Base-by-base conservation (phyloP, 1,140 invertebrate genomes). In the Diabrotica undecimpunctata region DNA sequence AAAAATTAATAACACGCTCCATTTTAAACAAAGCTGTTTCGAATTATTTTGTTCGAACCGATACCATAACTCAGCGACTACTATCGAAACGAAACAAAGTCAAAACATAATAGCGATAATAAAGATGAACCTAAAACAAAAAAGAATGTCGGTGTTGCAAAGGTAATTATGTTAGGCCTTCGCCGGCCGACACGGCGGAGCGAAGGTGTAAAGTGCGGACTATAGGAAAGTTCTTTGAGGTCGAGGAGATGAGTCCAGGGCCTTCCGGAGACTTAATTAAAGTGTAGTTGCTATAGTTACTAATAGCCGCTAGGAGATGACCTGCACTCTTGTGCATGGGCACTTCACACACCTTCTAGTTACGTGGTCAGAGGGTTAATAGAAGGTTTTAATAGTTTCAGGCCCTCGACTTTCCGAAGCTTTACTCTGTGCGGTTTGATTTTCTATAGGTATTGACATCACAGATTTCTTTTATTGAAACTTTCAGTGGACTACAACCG, bases 251-350 rank as follows among this genome's bases (percentile, higher is more conserved):
- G 56, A 52, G 62, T 14, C 62, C 59, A 65, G 41, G 61, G 41
- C 56, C 62, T 58, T 53, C 54, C 64, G 61, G 65, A 65, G 66
- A 71, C 73, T 74, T 73, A 74, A 74, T 74, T 74, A 74, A 71
- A 73, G 69, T 70, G 69, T 64, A 66, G 73, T 74, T 71, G 73
- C 73, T 70, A 74, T 73, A 74, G 73, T 62, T 72, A 74, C 73
- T 74, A 74, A 74, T 74, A 73, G 73, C 66, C 64, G 60, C 58
- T 54, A 39, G 50, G 59, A 59, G 7, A 11, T 62, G 63, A 46
- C 41, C 41, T 46, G 41, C n/a, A 46, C 41, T 25, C 25, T 25
- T 25, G 25, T 25, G 25, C 25, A 25, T 25, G 41, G 41, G 8
- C 41, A 46, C 41, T 46, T 46, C 41, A n/a, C n/a, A 46, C 41